Evolutionary conservation across 2,113 vertebrate species (phyloP).

Genomic region (Melanocharis versteri): DNA sequence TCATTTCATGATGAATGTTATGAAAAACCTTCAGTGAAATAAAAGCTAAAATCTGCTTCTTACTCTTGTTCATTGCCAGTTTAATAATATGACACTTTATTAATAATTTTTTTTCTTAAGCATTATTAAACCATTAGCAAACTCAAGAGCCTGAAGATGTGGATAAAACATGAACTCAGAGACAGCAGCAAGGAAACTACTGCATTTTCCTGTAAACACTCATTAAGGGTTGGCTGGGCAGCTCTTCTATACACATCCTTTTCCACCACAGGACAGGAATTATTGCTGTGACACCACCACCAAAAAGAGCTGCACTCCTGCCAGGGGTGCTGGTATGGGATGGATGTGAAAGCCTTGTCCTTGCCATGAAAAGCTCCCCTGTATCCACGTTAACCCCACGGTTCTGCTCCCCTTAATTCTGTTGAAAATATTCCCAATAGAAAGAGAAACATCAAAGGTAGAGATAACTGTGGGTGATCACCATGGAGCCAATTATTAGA

Average conservation of each 20-base stretch:
- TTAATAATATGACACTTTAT: background rate
- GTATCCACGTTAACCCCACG: background rate
- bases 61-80: background rate
- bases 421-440: background rate
- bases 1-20: slow-evolving; percentile 14
- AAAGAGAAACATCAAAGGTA: background rate
- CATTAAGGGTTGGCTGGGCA: background rate
- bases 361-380: background rate
- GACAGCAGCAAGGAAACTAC: background rate
- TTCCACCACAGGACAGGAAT: background rate
- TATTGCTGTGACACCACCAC: background rate
- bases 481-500: background rate
- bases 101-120: background rate
- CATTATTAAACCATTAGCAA: slow-evolving; percentile 29
- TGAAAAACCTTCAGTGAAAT: background rate
- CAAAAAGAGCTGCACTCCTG: background rate
- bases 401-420: background rate
- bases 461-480: background rate
- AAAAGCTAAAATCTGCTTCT: slow-evolving; percentile 19
- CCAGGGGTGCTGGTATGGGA: background rate
- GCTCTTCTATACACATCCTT: background rate
- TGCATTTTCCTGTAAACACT: background rate
- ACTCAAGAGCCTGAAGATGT: background rate
- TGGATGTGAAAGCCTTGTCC: background rate
- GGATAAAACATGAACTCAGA: background rate